Conservation (phyloP, 2,888 invertebrate genomes). For the Harpalus rubripes region DNA sequence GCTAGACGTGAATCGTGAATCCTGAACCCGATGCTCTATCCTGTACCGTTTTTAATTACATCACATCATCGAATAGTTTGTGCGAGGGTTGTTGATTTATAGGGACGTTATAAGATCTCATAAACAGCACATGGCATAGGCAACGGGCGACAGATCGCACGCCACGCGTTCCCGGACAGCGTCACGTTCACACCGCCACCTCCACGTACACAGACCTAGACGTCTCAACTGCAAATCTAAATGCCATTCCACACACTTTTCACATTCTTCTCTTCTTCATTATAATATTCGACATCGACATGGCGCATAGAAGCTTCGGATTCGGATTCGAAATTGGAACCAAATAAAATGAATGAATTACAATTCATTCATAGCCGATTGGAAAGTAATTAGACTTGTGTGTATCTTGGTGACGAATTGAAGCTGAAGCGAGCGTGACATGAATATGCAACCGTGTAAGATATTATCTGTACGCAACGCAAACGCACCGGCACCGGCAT, state of each 20-base stretch:
- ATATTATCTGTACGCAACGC: conserved; percentile 35
- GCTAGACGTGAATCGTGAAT: conserved; percentile 49
- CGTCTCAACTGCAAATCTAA: conserved; percentile 50
- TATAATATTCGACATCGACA: background rate
- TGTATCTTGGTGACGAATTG: conserved; percentile 56
- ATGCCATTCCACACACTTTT: conserved; percentile 47
- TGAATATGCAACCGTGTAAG: conserved; percentile 58
- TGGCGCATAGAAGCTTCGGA: too few relatives aligned
- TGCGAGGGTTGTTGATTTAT: conserved; percentile 79
- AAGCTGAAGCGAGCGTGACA: conserved; percentile 49
- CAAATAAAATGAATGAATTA: background rate
- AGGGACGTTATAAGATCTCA: conserved; percentile 79
- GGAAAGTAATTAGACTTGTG: background rate
- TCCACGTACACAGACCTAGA: conserved; percentile 28
- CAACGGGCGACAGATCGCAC: conserved; percentile 52
- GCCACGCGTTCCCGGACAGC: conserved; percentile 35
- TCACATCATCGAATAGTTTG: conserved; percentile 54
- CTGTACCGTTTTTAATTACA: conserved; percentile 58
- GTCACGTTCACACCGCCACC: conserved; percentile 33
- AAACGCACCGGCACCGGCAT: background rate
- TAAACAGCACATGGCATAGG: conserved; percentile 78
- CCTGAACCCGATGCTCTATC: background rate
- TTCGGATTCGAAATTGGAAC: background rate
- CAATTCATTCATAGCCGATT: background rate
- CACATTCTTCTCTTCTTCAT: background rate